Evolutionary conservation across 1,140 invertebrate species (phyloP).

Genomic region (Calephelis nemesis): DNA sequence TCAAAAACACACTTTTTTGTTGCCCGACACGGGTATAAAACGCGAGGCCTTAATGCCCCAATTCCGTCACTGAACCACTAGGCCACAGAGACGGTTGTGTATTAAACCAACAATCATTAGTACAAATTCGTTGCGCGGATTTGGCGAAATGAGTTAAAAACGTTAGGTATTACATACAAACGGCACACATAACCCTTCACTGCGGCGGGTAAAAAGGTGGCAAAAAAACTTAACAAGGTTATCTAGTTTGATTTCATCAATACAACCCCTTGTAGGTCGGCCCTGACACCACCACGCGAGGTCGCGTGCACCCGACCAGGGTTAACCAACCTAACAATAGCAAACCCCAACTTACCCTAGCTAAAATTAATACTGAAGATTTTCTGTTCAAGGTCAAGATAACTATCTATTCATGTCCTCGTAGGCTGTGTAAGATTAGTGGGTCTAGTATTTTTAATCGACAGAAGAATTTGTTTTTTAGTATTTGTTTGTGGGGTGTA

Average conservation of each 20-base stretch:
- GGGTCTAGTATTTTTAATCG: no score
- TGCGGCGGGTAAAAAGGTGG: background rate
- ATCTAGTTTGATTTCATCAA: conserved; percentile 13
- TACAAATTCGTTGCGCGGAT: no score
- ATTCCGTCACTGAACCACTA: no score
- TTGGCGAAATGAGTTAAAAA: no score
- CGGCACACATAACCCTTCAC: background rate
- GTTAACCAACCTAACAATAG: conserved; percentile 34
- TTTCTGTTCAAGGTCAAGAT: conserved; percentile 8
- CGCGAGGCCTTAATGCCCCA: no score
- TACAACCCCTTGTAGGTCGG: conserved; percentile 26
- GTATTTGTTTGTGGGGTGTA: no score
- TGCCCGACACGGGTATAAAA: no score
- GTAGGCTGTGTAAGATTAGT: background rate
- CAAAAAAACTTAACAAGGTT: conserved; percentile 14
- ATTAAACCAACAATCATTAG: no score
- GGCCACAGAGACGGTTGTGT: no score
- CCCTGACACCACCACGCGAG: conserved; percentile 52
- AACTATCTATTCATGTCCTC: conserved; percentile 1
- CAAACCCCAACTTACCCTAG: conserved; percentile 17
- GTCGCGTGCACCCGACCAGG: conserved; percentile 47
- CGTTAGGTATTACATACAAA: no score
- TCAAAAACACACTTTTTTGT: no score
- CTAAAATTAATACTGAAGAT: conserved; percentile 21
- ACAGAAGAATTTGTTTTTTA: no score